Evolutionary conservation across 2,113 vertebrate genomes (phyloP).

Genomic region (Isurus oxyrinchus): DNA sequence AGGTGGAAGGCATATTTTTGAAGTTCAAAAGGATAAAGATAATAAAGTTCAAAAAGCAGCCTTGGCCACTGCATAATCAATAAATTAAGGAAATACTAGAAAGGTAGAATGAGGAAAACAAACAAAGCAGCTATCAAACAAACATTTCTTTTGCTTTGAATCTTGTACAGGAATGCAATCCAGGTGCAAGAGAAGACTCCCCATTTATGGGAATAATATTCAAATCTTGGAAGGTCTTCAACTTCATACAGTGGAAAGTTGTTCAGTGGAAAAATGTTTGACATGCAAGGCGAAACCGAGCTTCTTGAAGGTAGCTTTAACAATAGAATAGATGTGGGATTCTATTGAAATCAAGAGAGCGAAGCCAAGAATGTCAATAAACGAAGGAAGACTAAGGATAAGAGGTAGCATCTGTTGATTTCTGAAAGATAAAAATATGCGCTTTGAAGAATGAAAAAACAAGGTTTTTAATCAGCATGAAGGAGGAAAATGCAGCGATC

Average conservation of each 20-base stretch:
- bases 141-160: not conserved
- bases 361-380: not conserved
- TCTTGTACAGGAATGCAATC: not conserved
- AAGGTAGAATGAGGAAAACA: not conserved
- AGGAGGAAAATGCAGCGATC: not conserved
- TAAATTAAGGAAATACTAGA: not conserved
- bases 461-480: not conserved
- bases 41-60: not conserved
- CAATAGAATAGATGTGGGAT: not conserved
- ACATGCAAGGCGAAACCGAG: not conserved
- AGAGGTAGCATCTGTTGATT: not conserved
- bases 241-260: not conserved
- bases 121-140: not conserved
- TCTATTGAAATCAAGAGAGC: not conserved
- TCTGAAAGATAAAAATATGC: not conserved
- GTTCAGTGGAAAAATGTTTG: not conserved
- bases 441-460: not conserved
- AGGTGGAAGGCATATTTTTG: not conserved
- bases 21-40: not conserved
- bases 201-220: not conserved
- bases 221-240: not conserved
- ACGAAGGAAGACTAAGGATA: not conserved
- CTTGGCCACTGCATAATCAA: not conserved
- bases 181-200: not conserved
- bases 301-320: not conserved